A percentile compares a stretch with the other conserved stretches of the same genome.
Conservation (phyloP, 1,140 invertebrate genomes). For the Magallana ariakensis region DNA sequence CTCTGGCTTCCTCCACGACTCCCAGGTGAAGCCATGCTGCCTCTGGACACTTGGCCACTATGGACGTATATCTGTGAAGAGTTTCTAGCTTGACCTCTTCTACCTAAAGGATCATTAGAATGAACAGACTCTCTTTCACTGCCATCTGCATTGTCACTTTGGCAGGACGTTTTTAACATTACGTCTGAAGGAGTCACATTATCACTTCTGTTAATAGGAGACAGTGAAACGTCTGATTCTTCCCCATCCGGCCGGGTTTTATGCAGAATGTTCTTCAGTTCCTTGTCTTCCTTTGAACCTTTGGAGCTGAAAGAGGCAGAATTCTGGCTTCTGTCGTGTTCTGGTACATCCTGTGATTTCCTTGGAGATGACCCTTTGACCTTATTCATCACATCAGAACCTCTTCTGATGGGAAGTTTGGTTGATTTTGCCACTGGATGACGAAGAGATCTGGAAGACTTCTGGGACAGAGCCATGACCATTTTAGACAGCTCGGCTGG, state of each 20-base stretch:
- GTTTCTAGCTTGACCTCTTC: background rate
- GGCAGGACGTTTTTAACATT: constrained; percentile 4
- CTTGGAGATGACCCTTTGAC: constrained; percentile 16
- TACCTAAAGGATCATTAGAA: background rate
- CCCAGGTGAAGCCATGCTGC: background rate
- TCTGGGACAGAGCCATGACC: constrained; percentile 54
- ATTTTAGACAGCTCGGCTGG: constrained; percentile 27
- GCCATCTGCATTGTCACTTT: background rate
- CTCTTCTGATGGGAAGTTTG: constrained; percentile 53
- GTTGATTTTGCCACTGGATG: constrained; percentile 6
- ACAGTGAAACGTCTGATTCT: constrained; percentile 51
- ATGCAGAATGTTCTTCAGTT: constrained; percentile 31
- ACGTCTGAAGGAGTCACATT: constrained; percentile 35
- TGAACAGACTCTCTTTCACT: background rate
- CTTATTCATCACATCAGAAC: constrained; percentile 34
- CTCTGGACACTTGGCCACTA: background rate
- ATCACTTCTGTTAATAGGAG: constrained; percentile 32
- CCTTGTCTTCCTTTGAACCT: background rate
- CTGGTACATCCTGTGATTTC: constrained; percentile 1
- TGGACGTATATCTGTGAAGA: background rate
- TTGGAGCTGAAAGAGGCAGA: background rate
- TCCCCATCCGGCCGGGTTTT: constrained; percentile 59
- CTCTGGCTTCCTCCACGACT: background rate
- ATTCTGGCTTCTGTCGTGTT: constrained; percentile 4
- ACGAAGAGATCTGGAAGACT: background rate